phyloP scores from a whole-genome alignment of 2,888 invertebrate genomes.

The Amiota minor region DNA sequence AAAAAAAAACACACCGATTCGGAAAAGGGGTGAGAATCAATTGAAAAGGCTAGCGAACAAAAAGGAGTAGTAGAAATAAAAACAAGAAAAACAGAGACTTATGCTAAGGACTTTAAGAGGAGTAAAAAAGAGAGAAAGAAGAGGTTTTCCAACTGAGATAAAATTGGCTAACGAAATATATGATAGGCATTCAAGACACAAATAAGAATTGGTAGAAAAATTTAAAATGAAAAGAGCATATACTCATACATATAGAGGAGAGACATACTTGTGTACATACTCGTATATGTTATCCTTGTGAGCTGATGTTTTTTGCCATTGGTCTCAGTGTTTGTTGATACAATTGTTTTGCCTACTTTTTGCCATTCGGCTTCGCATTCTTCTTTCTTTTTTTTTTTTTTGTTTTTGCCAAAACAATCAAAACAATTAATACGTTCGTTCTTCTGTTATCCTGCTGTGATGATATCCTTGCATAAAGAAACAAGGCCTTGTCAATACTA shows the following conservation, averaged over 20 bases:
- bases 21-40: slow-evolving; percentile 22
- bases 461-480: slow-evolving; percentile 11
- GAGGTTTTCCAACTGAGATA: slow-evolving; percentile 20
- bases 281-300: slow-evolving; percentile 26
- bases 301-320: slow-evolving; percentile 18
- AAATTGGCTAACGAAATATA: slow-evolving; percentile 11
- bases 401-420: slow-evolving; percentile 16
- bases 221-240: no score
- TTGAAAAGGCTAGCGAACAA: background rate
- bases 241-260: no score
- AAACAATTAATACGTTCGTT: slow-evolving; percentile 19
- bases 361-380: slow-evolving; percentile 6
- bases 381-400: slow-evolving; percentile 40
- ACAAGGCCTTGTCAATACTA: slow-evolving; percentile 40
- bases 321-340: slow-evolving; percentile 22
- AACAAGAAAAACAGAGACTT: background rate
- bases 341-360: slow-evolving; percentile 30
- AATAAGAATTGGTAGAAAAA: no score
- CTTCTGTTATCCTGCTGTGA: slow-evolving; percentile 31
- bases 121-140: background rate
- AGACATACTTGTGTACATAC: no score
- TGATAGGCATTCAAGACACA: background rate
- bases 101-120: background rate
- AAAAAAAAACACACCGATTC: slow-evolving; percentile 51
- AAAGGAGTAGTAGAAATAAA: background rate